Evolutionary conservation across 2,113 vertebrate genomes (phyloP).

Genomic region (Hyperopisus bebe): DNA sequence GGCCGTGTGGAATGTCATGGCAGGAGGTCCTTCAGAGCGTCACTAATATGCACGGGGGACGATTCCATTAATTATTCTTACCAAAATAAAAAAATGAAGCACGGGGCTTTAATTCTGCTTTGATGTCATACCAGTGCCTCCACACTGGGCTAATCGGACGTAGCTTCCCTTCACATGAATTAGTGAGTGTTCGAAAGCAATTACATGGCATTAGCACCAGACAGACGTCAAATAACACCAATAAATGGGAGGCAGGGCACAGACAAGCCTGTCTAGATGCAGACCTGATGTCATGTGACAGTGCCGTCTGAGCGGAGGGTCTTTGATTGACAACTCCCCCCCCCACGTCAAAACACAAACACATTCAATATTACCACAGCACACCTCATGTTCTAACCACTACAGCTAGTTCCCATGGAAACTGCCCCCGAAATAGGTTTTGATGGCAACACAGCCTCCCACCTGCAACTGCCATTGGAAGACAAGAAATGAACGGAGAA

Average conservation of each 20-base stretch:
- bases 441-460: conserved; percentile 10
- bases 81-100: not conserved
- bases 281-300: not conserved
- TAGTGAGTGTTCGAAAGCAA: not conserved
- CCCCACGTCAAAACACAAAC: not conserved
- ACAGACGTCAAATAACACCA: not conserved
- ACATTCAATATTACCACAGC: conserved; percentile 10
- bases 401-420: conserved; percentile 27
- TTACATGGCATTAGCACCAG: not conserved
- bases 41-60: not conserved
- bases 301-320: not conserved
- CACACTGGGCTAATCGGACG: not conserved
- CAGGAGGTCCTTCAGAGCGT: not conserved
- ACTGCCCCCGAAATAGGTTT: conserved; percentile 21
- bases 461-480: conserved; percentile 10
- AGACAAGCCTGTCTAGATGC: not conserved
- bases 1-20: not conserved
- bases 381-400: not conserved
- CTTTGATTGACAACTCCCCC: not conserved
- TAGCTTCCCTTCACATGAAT: not conserved
- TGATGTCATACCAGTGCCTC: not conserved
- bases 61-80: not conserved
- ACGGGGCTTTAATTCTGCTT: not conserved
- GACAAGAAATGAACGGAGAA: not conserved
- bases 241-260: not conserved